Evolutionary conservation across 2,888 invertebrate genomes (phyloP).

Genomic region (Carpatolechia fugitivella): DNA sequence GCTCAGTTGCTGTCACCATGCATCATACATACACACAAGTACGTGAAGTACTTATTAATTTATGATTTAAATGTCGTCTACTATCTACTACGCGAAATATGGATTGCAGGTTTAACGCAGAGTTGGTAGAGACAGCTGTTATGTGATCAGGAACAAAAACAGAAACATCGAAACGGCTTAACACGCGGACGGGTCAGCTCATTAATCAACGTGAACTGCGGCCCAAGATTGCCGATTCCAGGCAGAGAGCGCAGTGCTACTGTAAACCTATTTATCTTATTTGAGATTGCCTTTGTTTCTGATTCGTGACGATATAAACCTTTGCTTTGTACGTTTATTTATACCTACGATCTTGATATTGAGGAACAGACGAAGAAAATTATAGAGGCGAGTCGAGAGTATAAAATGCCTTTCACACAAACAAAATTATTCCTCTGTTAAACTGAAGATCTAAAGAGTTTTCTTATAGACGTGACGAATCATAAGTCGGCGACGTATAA

Average conservation of each 20-base stretch:
- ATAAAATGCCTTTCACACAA: neutral
- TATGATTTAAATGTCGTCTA: no score
- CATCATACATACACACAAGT: no score
- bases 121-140: neutral
- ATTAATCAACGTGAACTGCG: constrained; percentile 33
- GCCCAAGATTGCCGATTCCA: constrained; percentile 25
- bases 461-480: neutral
- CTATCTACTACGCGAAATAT: no score
- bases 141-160: constrained; percentile 13
- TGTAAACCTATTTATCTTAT: constrained; percentile 24
- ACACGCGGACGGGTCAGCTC: constrained; percentile 27
- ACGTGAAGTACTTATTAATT: no score
- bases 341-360: no score
- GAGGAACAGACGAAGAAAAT: neutral
- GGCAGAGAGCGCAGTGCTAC: constrained; percentile 11
- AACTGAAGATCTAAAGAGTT: neutral
- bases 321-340: neutral
- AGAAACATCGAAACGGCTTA: constrained; percentile 26
- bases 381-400: no score
- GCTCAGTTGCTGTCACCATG: neutral
- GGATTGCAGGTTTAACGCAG: neutral
- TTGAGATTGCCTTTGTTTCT: constrained; percentile 17
- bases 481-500: neutral
- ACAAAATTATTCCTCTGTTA: neutral
- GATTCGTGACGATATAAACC: constrained; percentile 7